Base-by-base conservation (phyloP, 2,113 vertebrate species). In the Ochotona princeps region DNA sequence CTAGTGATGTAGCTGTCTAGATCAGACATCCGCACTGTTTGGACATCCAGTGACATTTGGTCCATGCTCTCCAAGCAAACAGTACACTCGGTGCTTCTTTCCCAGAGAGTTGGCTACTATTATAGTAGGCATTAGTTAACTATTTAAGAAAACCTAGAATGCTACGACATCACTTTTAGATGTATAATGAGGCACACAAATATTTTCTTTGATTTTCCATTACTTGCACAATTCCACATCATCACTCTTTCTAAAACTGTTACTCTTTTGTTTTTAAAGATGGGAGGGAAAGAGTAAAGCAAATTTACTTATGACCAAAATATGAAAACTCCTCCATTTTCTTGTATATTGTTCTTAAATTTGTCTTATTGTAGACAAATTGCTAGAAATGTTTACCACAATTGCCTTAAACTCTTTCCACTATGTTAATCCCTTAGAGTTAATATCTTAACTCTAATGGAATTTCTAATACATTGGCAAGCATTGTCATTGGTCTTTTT, bases 391-490 rank as follows among this genome's bases (percentile, higher is more conserved):
- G 92, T 93, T 95, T 96, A 20, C 65, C 84, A 84, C 54, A 92
- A 80, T 94, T 95, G 51, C 60, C 75, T 87, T 81, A 95, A 89
- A 95, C 21, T 89, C 70, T 85, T 94, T 90, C 10, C 15, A 30
- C 87, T 87, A 4, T 49, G 88, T 79, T 93, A 87, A 94, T 87
- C 38, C 35, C 25, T 93, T 93, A 87, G 51, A 93, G 90, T n/a
- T 86, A 95, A 96, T 92, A 11, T 4, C 44, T 21, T 84, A 51
- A 67, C 8, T 92, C 15, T 90, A 96, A 95, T 82, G 65, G 49
- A 83, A 94, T 95, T 97, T 94, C 38, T 78, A 94, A 72, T 82
- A 85, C 85, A 90, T 95, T 94, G 94, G 23, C 47, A 86, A 72
- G 81, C 82, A 85, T 49, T 87, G 32, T 32, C 61, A 92, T 83